Evolutionary conservation across 1,140 invertebrate species (phyloP), one percentile per base, ranked within the genome.

Genomic region (Meloidogyne floridensis): DNA sequence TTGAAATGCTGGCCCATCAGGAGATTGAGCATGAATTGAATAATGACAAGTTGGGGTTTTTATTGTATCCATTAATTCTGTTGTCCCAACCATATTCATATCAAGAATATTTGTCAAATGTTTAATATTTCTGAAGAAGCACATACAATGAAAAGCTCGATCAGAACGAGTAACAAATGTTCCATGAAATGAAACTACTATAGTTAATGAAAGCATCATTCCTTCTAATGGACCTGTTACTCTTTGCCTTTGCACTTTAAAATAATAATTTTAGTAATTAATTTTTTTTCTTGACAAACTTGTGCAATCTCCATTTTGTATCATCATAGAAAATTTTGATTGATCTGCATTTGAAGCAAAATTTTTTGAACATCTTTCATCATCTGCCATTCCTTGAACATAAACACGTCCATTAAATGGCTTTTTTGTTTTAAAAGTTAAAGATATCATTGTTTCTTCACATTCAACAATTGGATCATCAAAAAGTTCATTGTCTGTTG

Each of bases 391-490:
- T 53, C 84, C 86, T 54, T 86, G 81, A 47, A 87, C 86, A 59
- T 87, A 88, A 54, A 88, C 87, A 53, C 87, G 76, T 15, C 87
- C 87, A 70, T 87, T 88, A 73, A 88, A 88, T 7, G 87, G 87
- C 53, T 88, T 88, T 72, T 89, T 88, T 13, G 87, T 90, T 81
- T 89, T 88, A 75, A 88, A 88, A 3, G 88, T 88, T 15, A 88
- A 54, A 4, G 83, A 85, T 5, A 88, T 82, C 86, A 89, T 86
- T 15, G 83, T 87, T 73, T 85, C 84, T 73, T 85, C 86, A 43
- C 84, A 85, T 47, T 85, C 85, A 13, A 85, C 85, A 80, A 77
- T 75, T 42, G 87, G 87, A 54, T 88, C 86, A 43, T 77, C 87
- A 20, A 84, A 80, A 56, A 88, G 75, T 71, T 87, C 87, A 82